phyloP scores from a whole-genome alignment of 2,113 vertebrate genomes.

The Athene noctua region DNA sequence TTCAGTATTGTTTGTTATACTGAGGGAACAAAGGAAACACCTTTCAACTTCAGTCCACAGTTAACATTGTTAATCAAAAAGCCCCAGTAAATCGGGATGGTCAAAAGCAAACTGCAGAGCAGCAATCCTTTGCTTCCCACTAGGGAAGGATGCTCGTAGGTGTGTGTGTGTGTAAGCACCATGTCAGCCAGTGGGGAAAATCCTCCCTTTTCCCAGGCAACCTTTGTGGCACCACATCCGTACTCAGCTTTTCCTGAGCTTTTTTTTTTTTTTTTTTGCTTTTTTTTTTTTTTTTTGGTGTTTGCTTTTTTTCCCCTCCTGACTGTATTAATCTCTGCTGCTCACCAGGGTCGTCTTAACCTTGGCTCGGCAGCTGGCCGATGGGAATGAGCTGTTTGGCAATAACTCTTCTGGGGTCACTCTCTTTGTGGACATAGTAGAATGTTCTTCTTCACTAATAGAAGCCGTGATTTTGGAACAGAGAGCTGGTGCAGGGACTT shows the following conservation, averaged over 20 bases:
- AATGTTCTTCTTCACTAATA: neutral
- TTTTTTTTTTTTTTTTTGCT: fast-evolving
- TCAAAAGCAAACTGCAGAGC: neutral
- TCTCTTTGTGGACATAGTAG: neutral
- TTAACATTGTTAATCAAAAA: neutral
- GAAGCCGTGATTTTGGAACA: neutral
- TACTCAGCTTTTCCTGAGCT: neutral
- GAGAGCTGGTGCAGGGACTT: fast-evolving
- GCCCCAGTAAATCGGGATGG: neutral
- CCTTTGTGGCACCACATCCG: neutral
- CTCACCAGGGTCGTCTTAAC: neutral
- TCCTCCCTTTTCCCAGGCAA: neutral
- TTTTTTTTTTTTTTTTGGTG: no score
- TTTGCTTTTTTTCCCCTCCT: neutral
- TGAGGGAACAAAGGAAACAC: neutral
- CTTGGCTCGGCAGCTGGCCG: neutral
- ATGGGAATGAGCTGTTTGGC: neutral
- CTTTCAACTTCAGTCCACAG: neutral
- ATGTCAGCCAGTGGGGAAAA: neutral
- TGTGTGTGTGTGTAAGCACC: neutral
- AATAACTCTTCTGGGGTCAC: neutral
- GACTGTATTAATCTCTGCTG: neutral
- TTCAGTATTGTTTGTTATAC: neutral
- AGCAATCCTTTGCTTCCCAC: neutral
- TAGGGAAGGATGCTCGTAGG: neutral